Evolutionary conservation across 2,888 invertebrate species (phyloP).

Genomic region (Synanthedon formicaeformis): DNA sequence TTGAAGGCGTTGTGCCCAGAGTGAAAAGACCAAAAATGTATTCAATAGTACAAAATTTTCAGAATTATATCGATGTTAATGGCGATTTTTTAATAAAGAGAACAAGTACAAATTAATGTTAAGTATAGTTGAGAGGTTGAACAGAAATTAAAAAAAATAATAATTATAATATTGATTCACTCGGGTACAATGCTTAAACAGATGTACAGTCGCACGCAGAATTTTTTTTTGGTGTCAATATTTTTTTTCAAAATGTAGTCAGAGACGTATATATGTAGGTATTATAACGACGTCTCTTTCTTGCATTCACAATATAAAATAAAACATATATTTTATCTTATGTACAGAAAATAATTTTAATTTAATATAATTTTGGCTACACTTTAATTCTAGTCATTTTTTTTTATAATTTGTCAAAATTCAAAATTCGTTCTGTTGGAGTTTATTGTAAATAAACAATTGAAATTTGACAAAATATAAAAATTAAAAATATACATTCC

Average conservation of each 20-base stretch:
- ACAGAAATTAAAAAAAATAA: slow-evolving; percentile 30
- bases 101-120: slow-evolving; percentile 64
- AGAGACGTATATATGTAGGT: neutral
- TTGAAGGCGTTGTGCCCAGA: slow-evolving; percentile 49
- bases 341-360: neutral
- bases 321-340: too few species aligned
- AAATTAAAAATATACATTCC: neutral
- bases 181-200: slow-evolving; percentile 53
- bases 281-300: neutral
- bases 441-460: neutral
- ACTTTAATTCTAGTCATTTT: neutral
- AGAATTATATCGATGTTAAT: slow-evolving; percentile 41
- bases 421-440: neutral
- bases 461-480: slow-evolving; percentile 10
- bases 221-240: neutral
- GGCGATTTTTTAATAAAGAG: slow-evolving; percentile 30
- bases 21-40: slow-evolving; percentile 30
- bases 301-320: neutral
- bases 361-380: neutral
- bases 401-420: neutral
- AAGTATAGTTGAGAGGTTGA: slow-evolving; percentile 42
- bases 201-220: slow-evolving; percentile 56
- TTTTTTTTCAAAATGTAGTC: neutral
- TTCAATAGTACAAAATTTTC: slow-evolving; percentile 56
- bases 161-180: slow-evolving; percentile 29